Evolutionary conservation across 2,797 vertebrate species (phyloP).

Genomic region (Pogoniulus pusillus): DNA sequence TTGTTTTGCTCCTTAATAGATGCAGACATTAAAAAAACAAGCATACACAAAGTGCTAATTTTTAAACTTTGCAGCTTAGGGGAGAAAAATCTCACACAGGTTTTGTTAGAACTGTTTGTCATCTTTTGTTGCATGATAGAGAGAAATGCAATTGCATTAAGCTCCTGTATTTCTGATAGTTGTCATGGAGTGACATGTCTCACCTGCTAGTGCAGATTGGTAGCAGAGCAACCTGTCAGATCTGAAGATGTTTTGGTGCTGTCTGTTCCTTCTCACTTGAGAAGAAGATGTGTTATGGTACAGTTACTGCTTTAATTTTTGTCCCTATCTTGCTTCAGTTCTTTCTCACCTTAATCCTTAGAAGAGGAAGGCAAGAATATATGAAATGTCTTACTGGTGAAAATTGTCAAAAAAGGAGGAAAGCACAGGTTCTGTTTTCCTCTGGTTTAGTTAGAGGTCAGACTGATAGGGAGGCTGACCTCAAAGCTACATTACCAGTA

Average conservation of each 20-base stretch:
- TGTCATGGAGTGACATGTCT: slow-evolving; percentile 31
- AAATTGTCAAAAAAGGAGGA: not conserved
- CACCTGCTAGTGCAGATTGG: slow-evolving; percentile 25
- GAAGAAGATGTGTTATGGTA: slow-evolving; percentile 21
- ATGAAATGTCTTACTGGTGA: not conserved
- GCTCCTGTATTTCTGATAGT: slow-evolving; percentile 28
- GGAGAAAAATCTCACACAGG: slow-evolving; percentile 2
- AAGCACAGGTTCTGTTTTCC: not conserved
- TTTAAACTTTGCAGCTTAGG: slow-evolving; percentile 43
- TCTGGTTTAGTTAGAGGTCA: not conserved
- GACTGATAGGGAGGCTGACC: not conserved
- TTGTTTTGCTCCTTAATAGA: slow-evolving; percentile 62
- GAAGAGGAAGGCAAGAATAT: not conserved
- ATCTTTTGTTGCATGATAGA: not conserved
- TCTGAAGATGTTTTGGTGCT: slow-evolving; percentile 38
- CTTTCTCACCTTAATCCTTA: not conserved
- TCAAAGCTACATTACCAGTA: not conserved
- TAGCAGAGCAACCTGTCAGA: slow-evolving; percentile 50
- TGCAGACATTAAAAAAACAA: slow-evolving; percentile 53
- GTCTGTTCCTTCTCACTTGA: slow-evolving; percentile 26
- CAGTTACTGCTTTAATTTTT: slow-evolving; percentile 38
- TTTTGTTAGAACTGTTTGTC: slow-evolving; percentile 3
- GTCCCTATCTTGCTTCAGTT: not conserved
- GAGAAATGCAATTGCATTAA: slow-evolving; percentile 23
- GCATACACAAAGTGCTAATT: slow-evolving; percentile 44